Evolutionary conservation across 1,140 invertebrate genomes (phyloP).

Genomic region (Bathynomus jamesi): DNA sequence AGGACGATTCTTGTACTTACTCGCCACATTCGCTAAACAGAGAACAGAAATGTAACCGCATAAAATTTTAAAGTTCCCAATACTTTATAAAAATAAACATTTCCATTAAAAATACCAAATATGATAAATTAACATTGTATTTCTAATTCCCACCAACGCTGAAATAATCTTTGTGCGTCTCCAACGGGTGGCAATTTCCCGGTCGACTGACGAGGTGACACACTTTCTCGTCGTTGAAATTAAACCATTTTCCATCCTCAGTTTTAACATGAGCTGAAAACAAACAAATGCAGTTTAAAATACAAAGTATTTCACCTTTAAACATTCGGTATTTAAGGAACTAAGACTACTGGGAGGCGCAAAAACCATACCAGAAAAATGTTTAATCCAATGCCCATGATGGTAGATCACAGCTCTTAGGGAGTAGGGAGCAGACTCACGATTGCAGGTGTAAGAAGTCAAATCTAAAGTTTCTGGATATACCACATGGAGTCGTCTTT

Average conservation of each 20-base stretch:
- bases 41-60: neutral
- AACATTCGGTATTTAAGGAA: neutral
- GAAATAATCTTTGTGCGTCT: conserved; percentile 33
- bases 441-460: conserved; percentile 22
- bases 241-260: conserved; percentile 26
- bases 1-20: conserved; percentile 29
- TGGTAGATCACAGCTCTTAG: conserved; percentile 32
- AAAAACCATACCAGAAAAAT: conserved; percentile 26
- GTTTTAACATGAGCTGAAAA: conserved; percentile 32
- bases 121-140: no score
- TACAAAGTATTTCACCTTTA: neutral
- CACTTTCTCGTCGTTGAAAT: conserved; percentile 33
- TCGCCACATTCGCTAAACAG: conserved; percentile 24
- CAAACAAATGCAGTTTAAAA: conserved; percentile 1
- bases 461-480: conserved; percentile 30
- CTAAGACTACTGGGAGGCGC: neutral
- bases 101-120: no score
- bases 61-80: no score
- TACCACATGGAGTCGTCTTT: conserved; percentile 33
- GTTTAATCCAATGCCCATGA: conserved; percentile 35
- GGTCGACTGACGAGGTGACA: conserved; percentile 16
- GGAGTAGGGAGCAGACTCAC: conserved; percentile 23
- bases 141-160: no score
- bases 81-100: no score
- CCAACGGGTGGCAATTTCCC: conserved; percentile 17